Conservation (phyloP, 2,113 vertebrate species). For the Burhinus oedicnemus region DNA sequence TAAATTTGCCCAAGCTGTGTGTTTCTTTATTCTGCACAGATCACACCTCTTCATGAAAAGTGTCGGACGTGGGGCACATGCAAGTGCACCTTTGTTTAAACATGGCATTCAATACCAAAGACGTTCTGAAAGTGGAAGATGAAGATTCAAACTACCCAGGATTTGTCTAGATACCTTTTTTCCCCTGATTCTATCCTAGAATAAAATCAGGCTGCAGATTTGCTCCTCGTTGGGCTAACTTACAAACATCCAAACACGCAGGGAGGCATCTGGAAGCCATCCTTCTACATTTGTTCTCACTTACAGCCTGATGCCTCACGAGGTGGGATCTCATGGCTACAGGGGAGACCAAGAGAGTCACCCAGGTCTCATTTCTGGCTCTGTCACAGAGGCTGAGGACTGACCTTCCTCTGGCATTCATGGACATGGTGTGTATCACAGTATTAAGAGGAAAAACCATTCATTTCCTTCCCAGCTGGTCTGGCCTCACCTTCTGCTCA, state of each 20-base stretch:
- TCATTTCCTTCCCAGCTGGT: neutral
- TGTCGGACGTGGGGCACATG: neutral
- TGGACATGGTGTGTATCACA: fast-evolving
- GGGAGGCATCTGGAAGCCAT: neutral
- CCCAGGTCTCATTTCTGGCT: neutral
- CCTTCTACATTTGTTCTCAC: neutral
- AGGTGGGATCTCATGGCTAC: neutral
- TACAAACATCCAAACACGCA: neutral
- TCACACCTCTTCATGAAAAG: neutral
- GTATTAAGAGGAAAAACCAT: neutral
- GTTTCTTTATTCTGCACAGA: neutral
- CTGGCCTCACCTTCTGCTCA: neutral
- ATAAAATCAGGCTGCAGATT: neutral
- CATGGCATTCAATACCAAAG: fast-evolving
- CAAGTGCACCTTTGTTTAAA: neutral
- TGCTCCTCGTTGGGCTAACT: neutral
- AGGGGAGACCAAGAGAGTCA: neutral
- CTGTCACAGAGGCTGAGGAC: neutral
- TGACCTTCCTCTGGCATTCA: neutral
- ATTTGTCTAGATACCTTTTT: neutral
- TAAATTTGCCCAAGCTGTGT: neutral
- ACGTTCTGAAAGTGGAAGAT: neutral
- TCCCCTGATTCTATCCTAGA: neutral
- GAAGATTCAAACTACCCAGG: neutral
- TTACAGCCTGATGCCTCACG: neutral